Percentiles rank a stretch among this genome's conserved stretches.
Evolutionary conservation across 2,888 invertebrate genomes (phyloP).

Genomic region (Lutraria lutraria): DNA sequence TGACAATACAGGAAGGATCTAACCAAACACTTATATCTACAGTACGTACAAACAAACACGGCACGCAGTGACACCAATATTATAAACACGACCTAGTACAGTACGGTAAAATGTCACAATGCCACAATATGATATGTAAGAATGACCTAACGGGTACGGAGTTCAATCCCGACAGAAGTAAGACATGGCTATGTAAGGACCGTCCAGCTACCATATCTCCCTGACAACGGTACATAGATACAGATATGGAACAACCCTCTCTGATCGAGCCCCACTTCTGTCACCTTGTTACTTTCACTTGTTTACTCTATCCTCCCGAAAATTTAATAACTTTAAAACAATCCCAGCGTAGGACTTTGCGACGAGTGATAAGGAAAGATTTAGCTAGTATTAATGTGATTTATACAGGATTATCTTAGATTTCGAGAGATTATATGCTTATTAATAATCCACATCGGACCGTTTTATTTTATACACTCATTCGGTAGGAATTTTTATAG

Average conservation of each 20-base stretch:
- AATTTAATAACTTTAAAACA: slow-evolving; percentile 74
- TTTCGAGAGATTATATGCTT: slow-evolving; percentile 68
- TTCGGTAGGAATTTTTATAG: slow-evolving; percentile 66
- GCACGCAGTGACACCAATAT: too few relatives aligned
- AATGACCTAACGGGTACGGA: too few relatives aligned
- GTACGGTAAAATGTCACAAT: too few relatives aligned
- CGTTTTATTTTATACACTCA: slow-evolving; percentile 72
- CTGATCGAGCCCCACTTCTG: not conserved
- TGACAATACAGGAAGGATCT: too few relatives aligned
- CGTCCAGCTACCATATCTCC: not conserved
- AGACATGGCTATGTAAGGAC: too few relatives aligned
- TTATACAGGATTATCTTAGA: slow-evolving; percentile 67
- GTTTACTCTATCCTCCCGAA: slow-evolving; percentile 56
- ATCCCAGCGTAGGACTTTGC: slow-evolving; percentile 60
- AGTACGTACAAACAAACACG: too few relatives aligned
- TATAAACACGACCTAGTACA: too few relatives aligned
- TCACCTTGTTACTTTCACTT: slow-evolving; percentile 36
- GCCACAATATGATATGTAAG: too few relatives aligned
- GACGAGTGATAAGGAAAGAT: slow-evolving; percentile 66
- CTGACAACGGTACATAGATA: not conserved
- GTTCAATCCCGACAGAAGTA: too few relatives aligned
- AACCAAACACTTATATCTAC: too few relatives aligned
- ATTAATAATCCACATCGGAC: slow-evolving; percentile 68
- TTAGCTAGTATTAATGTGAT: slow-evolving; percentile 66
- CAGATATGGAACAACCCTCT: not conserved